Base-by-base conservation (phyloP, 2,113 vertebrate species). In the Psammodynastes pulverulentus region DNA sequence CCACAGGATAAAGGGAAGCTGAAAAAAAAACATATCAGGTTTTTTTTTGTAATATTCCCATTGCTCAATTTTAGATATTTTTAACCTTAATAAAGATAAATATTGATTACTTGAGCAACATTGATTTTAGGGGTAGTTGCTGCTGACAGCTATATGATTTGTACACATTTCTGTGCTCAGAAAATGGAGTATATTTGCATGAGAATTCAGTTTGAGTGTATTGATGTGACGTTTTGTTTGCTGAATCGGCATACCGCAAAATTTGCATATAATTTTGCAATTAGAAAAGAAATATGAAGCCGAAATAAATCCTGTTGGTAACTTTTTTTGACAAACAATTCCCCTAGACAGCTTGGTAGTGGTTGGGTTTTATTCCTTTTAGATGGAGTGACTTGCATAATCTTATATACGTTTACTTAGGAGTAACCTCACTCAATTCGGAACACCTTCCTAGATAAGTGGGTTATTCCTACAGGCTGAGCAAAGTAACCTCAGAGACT, bases 61-160 rank as follows among this genome's bases (percentile, higher is more conserved):
- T 91, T 94, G 93, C 89, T 84, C 91, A 72, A 19, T 87, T 87
- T 52, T 51, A 58, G 58, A 88, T 53, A 88, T 88, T 72, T 92
- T 53, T 88, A 62, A 87, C 34, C 87, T 92, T 94, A 96, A 96
- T 93, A 96, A 96, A 90, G 96, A 95, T 92, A 97, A 95, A 92
- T 94, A 95, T 96, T 94, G 94, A 97, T 94, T 94, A 92, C 84
- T 93, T 79, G 51, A 95, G 79, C 52, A 92, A 15, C 95, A 97
- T 93, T 95, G 96, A 96, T 95, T 96, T 94, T 94, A 93, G 13
- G 24, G 93, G 92, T 94, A 4, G 0, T 58, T 92, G 89, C 88
- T 94, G 94, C 95, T 94, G 93, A 95, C 95, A 95, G 95, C 95
- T 96, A 94, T 94, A 93, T 89, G 94, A 96, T 97, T 95, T 96